Base-by-base conservation (phyloP, 2,113 vertebrate genomes). In the Cichladusa arquata region DNA sequence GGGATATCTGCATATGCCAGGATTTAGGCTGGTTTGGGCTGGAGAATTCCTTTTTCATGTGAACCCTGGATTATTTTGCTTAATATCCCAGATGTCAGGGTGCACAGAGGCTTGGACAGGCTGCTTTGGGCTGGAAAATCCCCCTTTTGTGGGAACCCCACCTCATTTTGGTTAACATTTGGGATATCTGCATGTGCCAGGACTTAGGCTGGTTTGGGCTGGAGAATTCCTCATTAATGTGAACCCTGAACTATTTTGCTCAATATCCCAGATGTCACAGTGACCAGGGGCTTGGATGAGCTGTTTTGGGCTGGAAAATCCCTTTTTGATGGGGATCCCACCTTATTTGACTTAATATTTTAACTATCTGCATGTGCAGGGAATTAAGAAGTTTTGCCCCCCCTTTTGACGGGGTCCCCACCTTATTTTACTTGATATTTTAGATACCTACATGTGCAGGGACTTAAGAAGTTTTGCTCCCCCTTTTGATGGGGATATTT, bases 131-230 rank as follows among this genome's bases (percentile, higher is more conserved):
- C 23, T 28, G 60, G n/a, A 65, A 25, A 74, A n/a, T 9, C 9
- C 23, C 19, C 7, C 12, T 74, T 33, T 2, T 6, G 14, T 9
- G 50, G 20, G 9, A 5, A 58, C 1, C 28, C 20, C 22, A 19
- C 7, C 15, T 44, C 1, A 53, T 65, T 65, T 1, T 6, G 13
- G 4, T 45, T 22, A 45, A 20, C 42, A n/a, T 65, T 60, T 60
- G 0, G 0, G 20, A 13, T 14, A 7, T 8, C 45, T 61, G 31
- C 0, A 0, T 8, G 22, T 2, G 0, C 34, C 19, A 42, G n/a
- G 18, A 16, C 9, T 40, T 5, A 40, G 5, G 40, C 12, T 40
- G 40, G 5, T 40, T 40, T 40, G 40, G 40, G 40, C 40, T 40
- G 40, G 40, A 40, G 13, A 40, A 13, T 40, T 40, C 12, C 40